Evolutionary conservation across 2,797 vertebrate genomes (phyloP).

Genomic region (Lates japonicus): DNA sequence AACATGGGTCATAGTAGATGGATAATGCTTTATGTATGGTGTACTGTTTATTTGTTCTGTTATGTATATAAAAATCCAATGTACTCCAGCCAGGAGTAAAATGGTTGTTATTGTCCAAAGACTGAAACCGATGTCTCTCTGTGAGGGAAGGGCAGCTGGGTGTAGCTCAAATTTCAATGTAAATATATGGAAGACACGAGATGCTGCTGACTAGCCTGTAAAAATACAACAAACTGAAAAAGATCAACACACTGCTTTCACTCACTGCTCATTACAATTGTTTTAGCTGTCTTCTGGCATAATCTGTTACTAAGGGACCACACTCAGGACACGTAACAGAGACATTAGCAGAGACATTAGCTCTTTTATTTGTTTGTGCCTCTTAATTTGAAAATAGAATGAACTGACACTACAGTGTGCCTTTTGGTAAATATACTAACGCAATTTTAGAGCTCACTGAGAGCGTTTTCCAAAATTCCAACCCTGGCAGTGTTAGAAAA

Average conservation of each 20-base stretch:
- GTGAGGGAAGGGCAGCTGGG: too few species aligned
- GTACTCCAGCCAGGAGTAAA: too few species aligned
- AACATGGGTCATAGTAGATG: too few species aligned
- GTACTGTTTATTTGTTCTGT: too few species aligned
- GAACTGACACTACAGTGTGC: slow-evolving; percentile 10
- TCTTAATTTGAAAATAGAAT: slow-evolving; percentile 21
- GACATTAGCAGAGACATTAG: slow-evolving; percentile 6
- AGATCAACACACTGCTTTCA: not conserved
- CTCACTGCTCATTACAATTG: not conserved
- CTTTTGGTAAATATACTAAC: slow-evolving; percentile 15
- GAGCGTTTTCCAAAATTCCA: not conserved
- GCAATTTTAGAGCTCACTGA: not conserved
- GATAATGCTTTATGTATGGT: too few species aligned
- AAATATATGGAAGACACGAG: too few species aligned
- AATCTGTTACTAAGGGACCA: not conserved
- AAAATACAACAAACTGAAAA: not conserved
- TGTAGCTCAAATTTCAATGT: too few species aligned
- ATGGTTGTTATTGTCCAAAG: too few species aligned
- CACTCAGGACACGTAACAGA: not conserved
- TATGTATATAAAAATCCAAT: too few species aligned
- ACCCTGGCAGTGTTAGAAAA: not conserved
- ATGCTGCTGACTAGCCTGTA: not conserved
- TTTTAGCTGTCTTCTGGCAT: not conserved
- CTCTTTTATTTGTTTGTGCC: slow-evolving; percentile 26
- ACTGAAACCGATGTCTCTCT: too few species aligned